A percentile compares a stretch with the other conserved stretches of the same genome.
These are phyloP conservation scores for Pogonomyrmex barbatus DNA, from an alignment of 1,140 invertebrate species.

Conservation along the genomic window DNA sequence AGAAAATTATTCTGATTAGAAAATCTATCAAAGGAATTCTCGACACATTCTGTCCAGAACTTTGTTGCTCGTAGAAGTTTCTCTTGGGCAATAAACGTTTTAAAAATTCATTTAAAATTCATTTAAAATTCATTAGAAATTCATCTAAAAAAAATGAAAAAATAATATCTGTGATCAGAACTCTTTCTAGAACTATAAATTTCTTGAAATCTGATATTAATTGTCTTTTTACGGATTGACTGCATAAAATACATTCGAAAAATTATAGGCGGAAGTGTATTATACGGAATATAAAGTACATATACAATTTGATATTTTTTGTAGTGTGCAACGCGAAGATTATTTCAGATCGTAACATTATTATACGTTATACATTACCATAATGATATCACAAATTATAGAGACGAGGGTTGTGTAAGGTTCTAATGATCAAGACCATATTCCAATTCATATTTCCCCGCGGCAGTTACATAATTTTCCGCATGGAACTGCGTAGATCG, in stretches of 20 bases:
- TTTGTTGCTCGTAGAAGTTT: no score
- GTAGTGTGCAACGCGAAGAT: not conserved
- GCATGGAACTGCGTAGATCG: constrained; percentile 14
- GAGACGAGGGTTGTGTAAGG: not conserved
- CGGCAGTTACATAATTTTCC: constrained; percentile 13
- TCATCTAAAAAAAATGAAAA: no score
- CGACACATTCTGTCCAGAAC: no score
- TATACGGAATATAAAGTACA: not conserved
- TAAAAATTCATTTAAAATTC: no score
- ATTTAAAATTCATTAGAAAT: no score
- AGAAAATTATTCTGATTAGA: no score
- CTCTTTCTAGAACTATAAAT: no score
- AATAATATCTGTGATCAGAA: no score
- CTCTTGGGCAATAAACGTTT: no score
- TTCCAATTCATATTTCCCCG: constrained; percentile 17
- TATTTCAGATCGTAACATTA: constrained; percentile 7
- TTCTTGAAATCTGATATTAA: no score
- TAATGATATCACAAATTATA: not conserved
- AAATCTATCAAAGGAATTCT: no score
- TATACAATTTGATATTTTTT: constrained; percentile 29
- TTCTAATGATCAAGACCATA: constrained; percentile 5
- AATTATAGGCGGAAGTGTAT: not conserved
- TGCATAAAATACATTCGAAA: not conserved
- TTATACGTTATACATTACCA: not conserved
- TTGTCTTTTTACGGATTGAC: not conserved